Base-by-base conservation (phyloP, 2,888 invertebrate species). In the Alsophila aescularia region DNA sequence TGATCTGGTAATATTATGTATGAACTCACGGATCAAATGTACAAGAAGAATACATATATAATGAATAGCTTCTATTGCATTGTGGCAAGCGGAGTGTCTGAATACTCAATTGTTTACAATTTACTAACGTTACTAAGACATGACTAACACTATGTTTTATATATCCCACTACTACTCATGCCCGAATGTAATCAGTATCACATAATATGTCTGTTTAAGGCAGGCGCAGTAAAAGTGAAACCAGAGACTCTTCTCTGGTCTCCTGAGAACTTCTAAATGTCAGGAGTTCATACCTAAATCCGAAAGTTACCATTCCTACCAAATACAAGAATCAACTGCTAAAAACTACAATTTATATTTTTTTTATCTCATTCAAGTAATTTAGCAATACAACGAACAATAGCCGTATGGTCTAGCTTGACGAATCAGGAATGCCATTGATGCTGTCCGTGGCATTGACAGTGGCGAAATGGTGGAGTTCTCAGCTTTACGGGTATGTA, bases 41-140 rank as follows among this genome's bases (percentile, higher is more conserved):
- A 10, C 18, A 40, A 49, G 7, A 49, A 34, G 14, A 36, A 42
- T 18, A 13, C 13, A 50, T 36, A 27, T 35, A 40, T 37, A 51
- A 43, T 51, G 43, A 44, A 44, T 37, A 18, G 21, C 2, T 24
- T 34, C 7, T 34, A 2, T 51, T 34, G 16, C 27, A 35, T 10
- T 27, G 10, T 13, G 24, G 31, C 43, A 40, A 16, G 16, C 16
- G 45, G 47, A 48, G 32, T 54, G 34, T 32, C 29, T 42, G 52
- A 54, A 54, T 54, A 54, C 42, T 54, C 53, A 43, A 48, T 54
- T 43, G 53, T 48, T 48, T 48, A 31, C 13, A 48, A 31, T 52
- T 52, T 42, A 54, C 34, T 31, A 27, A 34, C 53, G 43, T 54
- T 42, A 37, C 53, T 54, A 13, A 48, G 42, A 31, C 37, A 48